A percentile compares a stretch with the other conserved stretches of the same genome.
phyloP scores from a whole-genome alignment of 2,797 vertebrate species.

The Takifugu rubripes region DNA sequence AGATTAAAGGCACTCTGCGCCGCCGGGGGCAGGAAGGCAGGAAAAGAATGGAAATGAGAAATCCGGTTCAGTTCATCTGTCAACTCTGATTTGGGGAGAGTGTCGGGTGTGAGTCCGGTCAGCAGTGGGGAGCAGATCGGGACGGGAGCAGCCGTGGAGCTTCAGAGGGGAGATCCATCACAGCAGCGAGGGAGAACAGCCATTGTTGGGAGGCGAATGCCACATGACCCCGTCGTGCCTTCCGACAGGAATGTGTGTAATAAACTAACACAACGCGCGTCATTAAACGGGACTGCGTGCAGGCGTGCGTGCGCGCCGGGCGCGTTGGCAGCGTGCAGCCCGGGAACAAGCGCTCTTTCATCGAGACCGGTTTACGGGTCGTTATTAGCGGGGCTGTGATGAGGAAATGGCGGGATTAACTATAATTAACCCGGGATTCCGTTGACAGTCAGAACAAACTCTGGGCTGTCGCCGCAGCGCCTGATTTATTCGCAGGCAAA shows the following conservation, averaged over 20 bases:
- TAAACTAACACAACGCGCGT: conserved; percentile 9
- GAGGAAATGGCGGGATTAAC: conserved; percentile 47
- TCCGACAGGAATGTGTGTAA: conserved; percentile 5
- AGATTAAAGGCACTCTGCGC: conserved; percentile 36
- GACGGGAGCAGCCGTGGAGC: conserved; percentile 2
- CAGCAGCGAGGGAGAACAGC: too few species aligned
- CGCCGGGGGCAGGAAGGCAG: conserved; percentile 4
- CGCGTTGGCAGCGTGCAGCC: conserved; percentile 33
- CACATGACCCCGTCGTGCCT: neutral
- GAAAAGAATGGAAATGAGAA: conserved; percentile 39
- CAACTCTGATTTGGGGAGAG: conserved; percentile 31
- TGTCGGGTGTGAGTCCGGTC: conserved; percentile 19
- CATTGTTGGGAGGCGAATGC: too few species aligned
- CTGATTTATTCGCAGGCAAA: conserved; percentile 54
- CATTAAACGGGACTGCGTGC: conserved; percentile 24
- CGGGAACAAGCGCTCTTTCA: conserved; percentile 54
- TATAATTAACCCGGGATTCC: conserved; percentile 52
- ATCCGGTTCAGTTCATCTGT: conserved; percentile 35
- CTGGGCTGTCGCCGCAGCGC: conserved; percentile 34
- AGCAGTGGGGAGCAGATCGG: conserved; percentile 4
- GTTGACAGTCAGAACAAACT: conserved; percentile 47
- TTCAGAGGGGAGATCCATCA: too few species aligned
- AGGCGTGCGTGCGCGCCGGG: conserved; percentile 13
- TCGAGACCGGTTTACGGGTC: conserved; percentile 21
- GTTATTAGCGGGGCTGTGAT: conserved; percentile 28